These are phyloP conservation scores for Anastrepha obliqua DNA, from an alignment of 1,140 invertebrate genomes.

Conservation along the genomic window DNA sequence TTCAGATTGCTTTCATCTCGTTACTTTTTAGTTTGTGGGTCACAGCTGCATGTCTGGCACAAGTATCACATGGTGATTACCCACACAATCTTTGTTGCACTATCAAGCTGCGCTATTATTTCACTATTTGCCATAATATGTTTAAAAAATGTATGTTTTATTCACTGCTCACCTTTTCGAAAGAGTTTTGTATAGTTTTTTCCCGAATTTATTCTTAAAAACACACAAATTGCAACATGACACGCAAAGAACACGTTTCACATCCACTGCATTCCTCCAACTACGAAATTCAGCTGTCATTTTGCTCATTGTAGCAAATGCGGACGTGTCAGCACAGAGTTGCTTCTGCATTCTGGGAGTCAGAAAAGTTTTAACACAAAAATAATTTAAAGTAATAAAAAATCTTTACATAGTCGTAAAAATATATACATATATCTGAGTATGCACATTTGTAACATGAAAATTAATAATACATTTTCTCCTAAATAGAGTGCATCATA, in stretches of 20 bases:
- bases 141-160: background rate
- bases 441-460: no score
- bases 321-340: conserved; percentile 31
- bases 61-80: conserved; percentile 16
- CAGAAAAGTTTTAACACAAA: background rate
- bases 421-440: background rate
- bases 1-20: background rate
- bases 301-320: background rate
- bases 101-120: background rate
- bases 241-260: background rate
- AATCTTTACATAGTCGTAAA: background rate
- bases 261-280: background rate
- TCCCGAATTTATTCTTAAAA: conserved; percentile 8
- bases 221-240: conserved; percentile 28
- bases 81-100: background rate
- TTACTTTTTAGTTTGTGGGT: background rate
- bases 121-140: no score
- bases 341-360: background rate
- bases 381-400: background rate
- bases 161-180: conserved; percentile 31
- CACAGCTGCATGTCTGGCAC: background rate
- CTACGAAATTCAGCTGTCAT: conserved; percentile 1
- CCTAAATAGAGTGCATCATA: no score
- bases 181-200: background rate
- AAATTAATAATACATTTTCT: no score